Base-by-base conservation (phyloP, 2,113 vertebrate species). In the Apeltes quadracus region DNA sequence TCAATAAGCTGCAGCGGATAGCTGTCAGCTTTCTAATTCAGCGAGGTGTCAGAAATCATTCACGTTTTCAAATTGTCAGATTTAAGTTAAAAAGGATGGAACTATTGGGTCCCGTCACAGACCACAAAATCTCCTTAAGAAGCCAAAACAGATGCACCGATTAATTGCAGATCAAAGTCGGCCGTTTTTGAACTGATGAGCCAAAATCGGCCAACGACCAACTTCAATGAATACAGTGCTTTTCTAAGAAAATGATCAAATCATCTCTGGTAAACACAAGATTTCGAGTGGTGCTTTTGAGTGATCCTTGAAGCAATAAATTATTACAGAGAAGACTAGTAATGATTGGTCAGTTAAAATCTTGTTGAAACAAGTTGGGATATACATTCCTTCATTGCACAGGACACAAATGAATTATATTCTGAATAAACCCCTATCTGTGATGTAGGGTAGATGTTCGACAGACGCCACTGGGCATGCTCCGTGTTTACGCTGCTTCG, bases 1-100 rank as follows among this genome's bases (percentile, higher is more conserved):
- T 62, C 53, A 69, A 78, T 41, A 3, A 46, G 39, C 0, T 46
- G 12, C 22, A 78, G 65, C 62, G 51, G 61, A 74, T 69, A 74
- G 66, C 23, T 76, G 57, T 77, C 61, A 67, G 41, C 61, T 13
- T 58, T 70, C 73, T 70, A 67, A 76, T 66, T 73, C 34, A 69
- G 63, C n/a, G 61, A 34, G 22, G 15, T 68, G 63, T 54, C 65
- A 25, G 46, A 57, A 16, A 1, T 51, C 13, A 5, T 67, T 79
- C 25, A 51, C 23, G n/a, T n/a, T 50, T 76, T 16, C 69, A 57
- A 32, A 76, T n/a, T 46, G 63, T 61, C 59, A 69, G 38, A 0
- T 27, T 12, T 55, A 23, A 72, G 44, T 54, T 59, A 1, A 48
- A 53, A 1, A 61, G 59, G 2, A 64, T 53, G 53, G 25, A 43